phyloP scores from a whole-genome alignment of 2,797 vertebrate genomes.

The Anomalospiza imberbis region DNA sequence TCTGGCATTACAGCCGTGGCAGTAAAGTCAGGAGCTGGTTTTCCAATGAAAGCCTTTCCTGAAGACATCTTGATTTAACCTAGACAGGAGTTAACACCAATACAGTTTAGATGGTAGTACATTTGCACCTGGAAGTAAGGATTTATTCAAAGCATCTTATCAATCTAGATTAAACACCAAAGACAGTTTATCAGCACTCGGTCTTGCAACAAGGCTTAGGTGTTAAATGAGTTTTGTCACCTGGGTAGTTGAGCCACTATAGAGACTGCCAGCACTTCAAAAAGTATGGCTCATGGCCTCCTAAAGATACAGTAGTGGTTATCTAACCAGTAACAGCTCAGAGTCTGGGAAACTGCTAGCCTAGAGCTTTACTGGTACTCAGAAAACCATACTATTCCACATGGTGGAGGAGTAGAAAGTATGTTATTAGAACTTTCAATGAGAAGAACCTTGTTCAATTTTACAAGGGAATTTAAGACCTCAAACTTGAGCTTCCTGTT shows the following conservation, averaged over 20 bases:
- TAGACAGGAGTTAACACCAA: background rate
- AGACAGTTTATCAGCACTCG: background rate
- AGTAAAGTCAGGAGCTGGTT: slow-evolving; percentile 90
- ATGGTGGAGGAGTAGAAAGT: background rate
- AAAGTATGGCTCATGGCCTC: background rate
- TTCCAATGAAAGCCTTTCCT: slow-evolving; percentile 91
- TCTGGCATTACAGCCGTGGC: slow-evolving; percentile 96
- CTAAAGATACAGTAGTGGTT: background rate
- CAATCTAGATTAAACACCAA: background rate
- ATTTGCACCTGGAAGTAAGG: background rate
- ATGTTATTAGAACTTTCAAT: background rate
- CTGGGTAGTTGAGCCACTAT: background rate
- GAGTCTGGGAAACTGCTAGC: background rate
- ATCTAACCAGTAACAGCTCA: background rate
- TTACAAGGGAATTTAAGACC: background rate
- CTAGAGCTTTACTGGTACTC: background rate
- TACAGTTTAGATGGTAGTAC: background rate
- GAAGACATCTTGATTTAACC: slow-evolving; percentile 86
- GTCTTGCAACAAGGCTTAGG: background rate
- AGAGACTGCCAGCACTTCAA: background rate
- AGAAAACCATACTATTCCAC: background rate
- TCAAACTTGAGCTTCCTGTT: background rate
- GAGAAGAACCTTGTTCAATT: background rate
- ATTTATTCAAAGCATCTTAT: background rate
- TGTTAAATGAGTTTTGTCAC: background rate